A percentile compares a stretch with the other conserved stretches of the same genome.
phyloP scores from a whole-genome alignment of 2,888 invertebrate species.

The Chrysolina haemoptera region DNA sequence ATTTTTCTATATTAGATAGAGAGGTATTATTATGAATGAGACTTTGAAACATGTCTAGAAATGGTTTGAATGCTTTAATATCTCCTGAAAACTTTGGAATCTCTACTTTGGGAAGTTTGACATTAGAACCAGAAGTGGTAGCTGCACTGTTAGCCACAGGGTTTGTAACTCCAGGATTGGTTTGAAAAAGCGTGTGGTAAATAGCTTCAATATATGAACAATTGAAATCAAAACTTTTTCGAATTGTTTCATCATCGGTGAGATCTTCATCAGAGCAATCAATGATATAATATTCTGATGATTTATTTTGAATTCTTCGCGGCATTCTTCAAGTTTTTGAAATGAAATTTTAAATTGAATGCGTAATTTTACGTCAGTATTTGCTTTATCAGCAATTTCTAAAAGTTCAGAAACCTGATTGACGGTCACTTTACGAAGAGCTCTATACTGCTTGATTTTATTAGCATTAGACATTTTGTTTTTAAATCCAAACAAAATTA shows the following conservation, averaged over 20 bases:
- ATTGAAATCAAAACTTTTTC: background rate
- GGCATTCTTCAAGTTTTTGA: background rate
- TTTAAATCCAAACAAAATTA: no score
- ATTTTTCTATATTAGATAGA: no score
- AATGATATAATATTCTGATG: background rate
- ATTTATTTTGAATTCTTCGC: background rate
- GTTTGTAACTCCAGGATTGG: no score
- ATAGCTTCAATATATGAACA: background rate
- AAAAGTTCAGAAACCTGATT: background rate
- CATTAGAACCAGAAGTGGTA: no score
- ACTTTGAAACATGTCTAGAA: no score
- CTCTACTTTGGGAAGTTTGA: no score
- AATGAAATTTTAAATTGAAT: background rate
- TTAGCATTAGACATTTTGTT: no score
- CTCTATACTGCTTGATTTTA: background rate
- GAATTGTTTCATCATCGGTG: background rate
- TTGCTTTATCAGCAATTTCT: background rate
- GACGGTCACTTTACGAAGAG: background rate
- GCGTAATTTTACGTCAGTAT: background rate
- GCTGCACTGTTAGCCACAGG: no score
- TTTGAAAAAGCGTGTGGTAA: no score
- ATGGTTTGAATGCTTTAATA: no score
- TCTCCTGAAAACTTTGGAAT: no score
- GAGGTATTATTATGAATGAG: no score
- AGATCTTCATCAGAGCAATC: background rate